Evolutionary conservation across 2,797 vertebrate species (phyloP).

Genomic region (Leptodactylus fallax): DNA sequence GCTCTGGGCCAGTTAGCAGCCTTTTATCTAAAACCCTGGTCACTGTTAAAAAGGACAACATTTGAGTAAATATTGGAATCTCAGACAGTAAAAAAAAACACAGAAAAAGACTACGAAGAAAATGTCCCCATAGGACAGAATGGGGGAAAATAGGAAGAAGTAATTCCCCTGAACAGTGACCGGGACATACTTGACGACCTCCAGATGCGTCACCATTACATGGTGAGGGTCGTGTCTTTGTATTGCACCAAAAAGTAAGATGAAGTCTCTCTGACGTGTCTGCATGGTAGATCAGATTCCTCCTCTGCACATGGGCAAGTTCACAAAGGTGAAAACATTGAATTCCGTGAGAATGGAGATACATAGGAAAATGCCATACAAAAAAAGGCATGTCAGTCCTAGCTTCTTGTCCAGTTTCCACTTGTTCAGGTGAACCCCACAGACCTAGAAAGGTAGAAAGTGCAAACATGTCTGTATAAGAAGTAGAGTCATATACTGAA

Average conservation of each 20-base stretch:
- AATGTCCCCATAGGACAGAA: conserved; percentile 66
- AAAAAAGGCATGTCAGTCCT: conserved; percentile 86
- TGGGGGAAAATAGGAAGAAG: conserved; percentile 38
- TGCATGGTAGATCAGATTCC: conserved; percentile 76
- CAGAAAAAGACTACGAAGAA: conserved; percentile 71
- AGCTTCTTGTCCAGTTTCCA: conserved; percentile 94
- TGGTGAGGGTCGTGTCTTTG: conserved; percentile 70
- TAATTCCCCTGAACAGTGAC: conserved; percentile 69
- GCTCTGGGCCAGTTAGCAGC: conserved; percentile 85
- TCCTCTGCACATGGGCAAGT: conserved; percentile 92
- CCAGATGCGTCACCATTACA: conserved; percentile 64
- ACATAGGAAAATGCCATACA: conserved; percentile 94
- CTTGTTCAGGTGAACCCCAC: conserved; percentile 93
- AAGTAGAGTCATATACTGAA: not conserved
- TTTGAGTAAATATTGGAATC: conserved; percentile 73
- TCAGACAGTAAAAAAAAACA: conserved; percentile 64
- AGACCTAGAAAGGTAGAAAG: conserved; percentile 79
- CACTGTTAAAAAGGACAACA: conserved; percentile 73
- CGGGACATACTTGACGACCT: conserved; percentile 64
- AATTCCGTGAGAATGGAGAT: conserved; percentile 99
- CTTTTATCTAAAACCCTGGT: conserved; percentile 76
- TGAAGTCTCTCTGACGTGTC: conserved; percentile 67
- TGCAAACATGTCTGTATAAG: not conserved
- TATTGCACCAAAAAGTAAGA: conserved; percentile 82
- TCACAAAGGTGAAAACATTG: conserved; percentile 98